Conservation (phyloP, 2,888 invertebrate genomes). For the Drosophila falleni region DNA sequence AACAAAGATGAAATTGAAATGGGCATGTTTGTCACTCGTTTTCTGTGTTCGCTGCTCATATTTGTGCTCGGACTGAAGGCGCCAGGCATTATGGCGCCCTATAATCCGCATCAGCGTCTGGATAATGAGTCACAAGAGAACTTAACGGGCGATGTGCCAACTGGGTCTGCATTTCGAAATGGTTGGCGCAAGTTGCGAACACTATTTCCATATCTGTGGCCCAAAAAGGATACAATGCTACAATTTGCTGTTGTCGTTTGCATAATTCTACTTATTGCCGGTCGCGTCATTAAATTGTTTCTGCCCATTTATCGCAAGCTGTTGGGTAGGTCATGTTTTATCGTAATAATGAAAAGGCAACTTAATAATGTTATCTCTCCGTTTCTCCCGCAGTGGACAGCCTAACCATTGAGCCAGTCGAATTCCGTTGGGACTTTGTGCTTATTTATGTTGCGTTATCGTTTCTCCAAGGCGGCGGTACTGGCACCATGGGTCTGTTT, state of each 20-base stretch:
- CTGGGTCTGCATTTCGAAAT: slow-evolving; percentile 91
- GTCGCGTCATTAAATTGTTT: slow-evolving; percentile 94
- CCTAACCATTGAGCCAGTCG: slow-evolving; percentile 87
- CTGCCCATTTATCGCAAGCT: slow-evolving; percentile 97
- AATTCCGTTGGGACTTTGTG: slow-evolving; percentile 96
- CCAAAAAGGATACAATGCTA: slow-evolving; percentile 90
- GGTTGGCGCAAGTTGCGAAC: slow-evolving; percentile 91
- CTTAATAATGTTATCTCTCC: slow-evolving; percentile 18
- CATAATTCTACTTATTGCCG: slow-evolving; percentile 90
- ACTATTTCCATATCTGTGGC: slow-evolving; percentile 97
- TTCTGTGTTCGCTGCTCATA: slow-evolving; percentile 90
- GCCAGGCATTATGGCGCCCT: slow-evolving; percentile 91
- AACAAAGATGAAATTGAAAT: slow-evolving; percentile 93
- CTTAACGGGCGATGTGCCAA: slow-evolving; percentile 33
- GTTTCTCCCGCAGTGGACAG: slow-evolving; percentile 90
- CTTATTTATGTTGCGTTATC: slow-evolving; percentile 94
- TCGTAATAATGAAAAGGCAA: slow-evolving; percentile 2
- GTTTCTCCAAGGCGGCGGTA: slow-evolving; percentile 98
- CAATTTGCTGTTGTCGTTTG: slow-evolving; percentile 94
- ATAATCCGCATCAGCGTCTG: slow-evolving; percentile 78
- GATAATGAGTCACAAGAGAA: slow-evolving; percentile 85
- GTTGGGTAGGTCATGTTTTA: slow-evolving; percentile 89
- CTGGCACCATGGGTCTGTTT: slow-evolving; percentile 95
- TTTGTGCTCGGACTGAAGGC: slow-evolving; percentile 95
- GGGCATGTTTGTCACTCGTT: slow-evolving; percentile 93